phyloP scores from a whole-genome alignment of 2,113 vertebrate species.

The Chiloscyllium plagiosum region DNA sequence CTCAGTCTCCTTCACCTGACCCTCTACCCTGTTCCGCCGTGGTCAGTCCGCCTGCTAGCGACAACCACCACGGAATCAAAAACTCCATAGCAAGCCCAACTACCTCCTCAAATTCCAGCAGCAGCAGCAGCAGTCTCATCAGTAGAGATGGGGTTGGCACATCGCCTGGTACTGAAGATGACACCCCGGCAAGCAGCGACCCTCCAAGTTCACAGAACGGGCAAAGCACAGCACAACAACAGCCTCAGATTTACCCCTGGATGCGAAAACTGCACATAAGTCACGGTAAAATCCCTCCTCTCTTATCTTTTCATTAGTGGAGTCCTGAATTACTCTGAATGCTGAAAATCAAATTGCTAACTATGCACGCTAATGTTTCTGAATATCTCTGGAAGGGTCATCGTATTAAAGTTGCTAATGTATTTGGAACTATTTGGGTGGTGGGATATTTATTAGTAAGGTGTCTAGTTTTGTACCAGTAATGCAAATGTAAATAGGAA shows the following conservation, averaged over 20 bases:
- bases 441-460: not conserved
- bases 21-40: conserved; percentile 81
- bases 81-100: conserved; percentile 78
- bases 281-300: conserved; percentile 77
- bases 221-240: conserved; percentile 75
- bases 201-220: conserved; percentile 78
- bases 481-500: not conserved
- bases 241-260: conserved; percentile 98
- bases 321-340: not conserved
- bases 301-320: conserved; percentile 32
- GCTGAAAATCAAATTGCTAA: conserved; percentile 18
- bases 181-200: conserved; percentile 80
- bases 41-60: conserved; percentile 75
- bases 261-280: conserved; percentile 98
- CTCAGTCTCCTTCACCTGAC: conserved; percentile 83
- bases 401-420: conserved; percentile 24
- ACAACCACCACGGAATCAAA: conserved; percentile 79
- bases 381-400: not conserved
- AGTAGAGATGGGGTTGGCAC: conserved; percentile 82
- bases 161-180: conserved; percentile 79
- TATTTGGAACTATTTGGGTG: conserved; percentile 1
- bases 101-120: conserved; percentile 65
- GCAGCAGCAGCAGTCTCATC: conserved; percentile 67
- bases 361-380: not conserved
- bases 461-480: not conserved